Evolutionary conservation across 2,797 vertebrate genomes (phyloP), one percentile per base, ranked within the genome.

Genomic region (Silurus lanzhouensis): DNA sequence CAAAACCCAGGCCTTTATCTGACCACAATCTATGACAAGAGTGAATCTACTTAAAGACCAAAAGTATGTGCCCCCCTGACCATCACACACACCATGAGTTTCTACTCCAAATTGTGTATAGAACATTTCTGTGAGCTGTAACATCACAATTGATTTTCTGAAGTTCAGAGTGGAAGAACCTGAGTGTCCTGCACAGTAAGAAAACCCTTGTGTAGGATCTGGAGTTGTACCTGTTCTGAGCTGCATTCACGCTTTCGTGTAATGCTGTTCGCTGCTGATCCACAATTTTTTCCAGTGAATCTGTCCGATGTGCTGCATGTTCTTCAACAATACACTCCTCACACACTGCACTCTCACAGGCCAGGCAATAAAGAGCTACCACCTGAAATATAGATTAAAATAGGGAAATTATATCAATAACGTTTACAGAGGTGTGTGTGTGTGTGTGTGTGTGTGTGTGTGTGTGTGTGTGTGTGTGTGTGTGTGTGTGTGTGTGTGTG

Each of bases 341-440:
- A 92, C 98, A 99, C 94, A 99, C 96, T 2, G 95, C 94, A 38
- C 94, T 96, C 90, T 96, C 95, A 14, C 98, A 99, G 71, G 93
- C 92, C 70, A 95, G 94, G 92, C 98, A 99, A 91, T 96, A 99
- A 89, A 97, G 94, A 46, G 96, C 96, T 89, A 96, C 95, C 89
- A 96, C 95, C 98, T 99, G 91, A 38, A 63, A 85, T 15, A 22
- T 2, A 20, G 5, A 82, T 7, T 20, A 14, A 70, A 84, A 22
- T 60, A 19, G 7, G 58, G 3, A 71, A 80, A 63, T 38, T 17
- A 64, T 7, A 70, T 48, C 8, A 38, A 27, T 38, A 46, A 31
- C 1, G 25, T 76, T 64, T 25, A 64, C 5, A 25, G 4, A 14
- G 3, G 20, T 17, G 68, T 27, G 15, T 52, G 6, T 77, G 44